Evolutionary conservation across 2,888 invertebrate genomes (phyloP), one percentile per base, ranked within the genome.

Genomic region (Andrena camellia): DNA sequence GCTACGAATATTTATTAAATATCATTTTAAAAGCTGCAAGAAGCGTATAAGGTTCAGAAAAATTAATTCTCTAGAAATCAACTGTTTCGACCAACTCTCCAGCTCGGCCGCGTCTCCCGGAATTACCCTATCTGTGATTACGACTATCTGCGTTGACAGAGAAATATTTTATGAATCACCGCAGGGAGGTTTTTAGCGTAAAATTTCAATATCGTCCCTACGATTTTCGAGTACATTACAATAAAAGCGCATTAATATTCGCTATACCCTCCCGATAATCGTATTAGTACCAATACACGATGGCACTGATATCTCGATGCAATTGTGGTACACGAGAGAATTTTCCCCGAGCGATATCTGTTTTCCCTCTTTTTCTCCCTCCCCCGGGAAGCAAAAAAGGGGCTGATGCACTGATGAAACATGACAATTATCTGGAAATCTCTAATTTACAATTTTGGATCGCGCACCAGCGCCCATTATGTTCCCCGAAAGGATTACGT

Each of bases 401-500:
- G n/a, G 26, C 13, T 26, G 35, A 26, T 29, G 20, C 29, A 52
- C 17, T 31, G 54, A 42, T 64, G 69, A 52, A 57, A 59, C 78
- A 48, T 50, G 72, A 67, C 80, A 80, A 85, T 88, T 88, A 83
- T 80, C 80, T 78, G 75, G 26, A 69, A 86, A 84, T 81, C 79
- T 71, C 73, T 78, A 82, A 86, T 86, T 83, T 83, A 86, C 89
- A 82, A 83, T 88, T 88, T 86, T 81, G 62, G 69, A 79, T 83
- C 79, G 86, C 76, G 67, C 78, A 75, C 54, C 68, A 23, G 66
- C 63, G 54, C 67, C 63, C 78, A 76, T 85, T 78, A 81, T 85
- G 78, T 75, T 71, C 76, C 76, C 70, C 64, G 67, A 84, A 88
- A 84, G 87, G 89, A 90, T 90, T 86, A 89, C 78, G 80, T 85